phyloP scores from a whole-genome alignment of 2,113 vertebrate species.

The Cebidichthys violaceus region DNA sequence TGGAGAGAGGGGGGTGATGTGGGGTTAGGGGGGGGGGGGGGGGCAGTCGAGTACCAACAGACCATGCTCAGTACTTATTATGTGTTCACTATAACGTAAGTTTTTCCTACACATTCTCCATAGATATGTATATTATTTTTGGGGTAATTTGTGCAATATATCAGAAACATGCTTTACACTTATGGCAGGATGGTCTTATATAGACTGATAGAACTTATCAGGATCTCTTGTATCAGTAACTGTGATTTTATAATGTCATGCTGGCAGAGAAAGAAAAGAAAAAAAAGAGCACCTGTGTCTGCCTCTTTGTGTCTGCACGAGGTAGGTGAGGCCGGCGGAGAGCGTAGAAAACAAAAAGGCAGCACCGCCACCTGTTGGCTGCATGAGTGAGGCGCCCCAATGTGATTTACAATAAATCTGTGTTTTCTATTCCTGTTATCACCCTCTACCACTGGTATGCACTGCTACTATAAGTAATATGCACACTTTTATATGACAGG shows the following conservation, averaged over 20 bases:
- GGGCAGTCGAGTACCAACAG: background rate
- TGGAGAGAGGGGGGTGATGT: background rate
- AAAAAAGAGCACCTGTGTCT: constrained; percentile 36
- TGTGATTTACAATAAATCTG: constrained; percentile 10
- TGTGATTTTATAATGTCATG: constrained; percentile 20
- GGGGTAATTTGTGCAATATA: constrained; percentile 32
- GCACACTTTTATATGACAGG: constrained; percentile 44
- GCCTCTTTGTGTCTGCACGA: constrained; percentile 59
- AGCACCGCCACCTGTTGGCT: constrained; percentile 64
- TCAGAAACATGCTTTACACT: background rate
- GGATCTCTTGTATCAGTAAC: background rate
- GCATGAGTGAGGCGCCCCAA: background rate
- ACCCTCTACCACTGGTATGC: background rate
- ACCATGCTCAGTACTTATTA: background rate
- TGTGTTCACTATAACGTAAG: background rate
- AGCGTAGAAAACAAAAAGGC: background rate
- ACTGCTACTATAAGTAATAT: constrained; percentile 5
- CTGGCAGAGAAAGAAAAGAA: background rate
- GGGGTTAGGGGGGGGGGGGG: background rate
- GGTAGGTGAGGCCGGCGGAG: constrained; percentile 31
- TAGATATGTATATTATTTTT: constrained; percentile 1
- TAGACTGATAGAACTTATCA: background rate
- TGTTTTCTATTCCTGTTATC: constrained; percentile 3
- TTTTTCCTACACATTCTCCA: background rate
- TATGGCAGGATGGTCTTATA: background rate